Evolutionary conservation across 2,113 vertebrate species (phyloP).

Genomic region (Onychorhynchus coronatus): DNA sequence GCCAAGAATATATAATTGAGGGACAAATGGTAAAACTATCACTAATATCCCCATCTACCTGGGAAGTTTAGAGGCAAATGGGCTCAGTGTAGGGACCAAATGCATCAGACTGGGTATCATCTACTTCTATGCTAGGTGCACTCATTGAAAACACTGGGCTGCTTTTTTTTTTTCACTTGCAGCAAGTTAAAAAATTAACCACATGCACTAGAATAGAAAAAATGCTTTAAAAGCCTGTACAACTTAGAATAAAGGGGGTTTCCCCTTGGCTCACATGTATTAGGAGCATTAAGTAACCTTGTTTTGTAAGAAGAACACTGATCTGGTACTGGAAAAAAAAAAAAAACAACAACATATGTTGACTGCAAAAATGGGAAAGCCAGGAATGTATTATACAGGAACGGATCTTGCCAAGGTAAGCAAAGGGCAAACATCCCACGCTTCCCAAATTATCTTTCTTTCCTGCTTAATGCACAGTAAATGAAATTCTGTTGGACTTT

Average conservation of each 20-base stretch:
- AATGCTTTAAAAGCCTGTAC: not conserved
- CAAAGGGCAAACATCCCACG: constrained; percentile 20
- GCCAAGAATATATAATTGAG: not conserved
- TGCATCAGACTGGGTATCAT: not conserved
- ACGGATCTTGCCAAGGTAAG: constrained; percentile 8
- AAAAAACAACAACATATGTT: not conserved
- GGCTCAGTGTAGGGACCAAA: not conserved
- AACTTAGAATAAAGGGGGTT: not conserved
- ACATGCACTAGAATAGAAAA: not conserved
- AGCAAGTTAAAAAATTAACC: not conserved
- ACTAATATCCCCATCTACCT: not conserved
- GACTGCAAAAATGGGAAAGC: not conserved
- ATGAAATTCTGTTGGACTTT: constrained; percentile 43
- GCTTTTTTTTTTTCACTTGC: not conserved
- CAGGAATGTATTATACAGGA: not conserved
- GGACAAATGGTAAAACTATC: not conserved
- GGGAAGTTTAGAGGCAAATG: not conserved
- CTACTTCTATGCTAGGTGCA: not conserved
- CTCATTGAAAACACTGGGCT: not conserved
- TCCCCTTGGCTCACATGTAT: not conserved
- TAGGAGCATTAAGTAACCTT: not conserved
- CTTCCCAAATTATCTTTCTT: constrained; percentile 55
- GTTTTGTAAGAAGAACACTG: not conserved
- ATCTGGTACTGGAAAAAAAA: not conserved
- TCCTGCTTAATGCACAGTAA: constrained; percentile 54